A percentile compares a stretch with the other conserved stretches of the same genome.
These are phyloP conservation scores for Tenualosa ilisha DNA, from an alignment of 2,797 vertebrate species.

Conservation along the genomic window DNA sequence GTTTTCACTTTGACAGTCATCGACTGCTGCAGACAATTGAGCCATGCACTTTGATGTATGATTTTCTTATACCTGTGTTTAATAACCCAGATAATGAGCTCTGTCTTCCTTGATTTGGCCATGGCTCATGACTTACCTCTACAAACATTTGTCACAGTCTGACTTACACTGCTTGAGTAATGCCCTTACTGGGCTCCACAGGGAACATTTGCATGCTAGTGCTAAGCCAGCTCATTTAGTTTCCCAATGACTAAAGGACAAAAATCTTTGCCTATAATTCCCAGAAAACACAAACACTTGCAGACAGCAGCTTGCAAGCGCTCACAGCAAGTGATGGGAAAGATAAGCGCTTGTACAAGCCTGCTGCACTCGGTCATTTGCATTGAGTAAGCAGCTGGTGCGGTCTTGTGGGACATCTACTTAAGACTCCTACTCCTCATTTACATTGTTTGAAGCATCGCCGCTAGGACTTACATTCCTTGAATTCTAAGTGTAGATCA, in stretches of 20 bases:
- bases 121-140: not conserved
- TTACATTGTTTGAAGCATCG: not conserved
- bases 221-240: not conserved
- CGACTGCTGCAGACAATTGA: not conserved
- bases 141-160: not conserved
- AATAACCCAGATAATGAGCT: not conserved
- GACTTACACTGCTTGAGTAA: not conserved
- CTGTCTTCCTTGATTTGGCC: not conserved
- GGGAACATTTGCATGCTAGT: not conserved
- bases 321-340: slow-evolving; percentile 31
- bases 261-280: slow-evolving; percentile 18
- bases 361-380: slow-evolving; percentile 20
- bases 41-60: not conserved
- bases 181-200: not conserved
- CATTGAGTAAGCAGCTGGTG: not conserved
- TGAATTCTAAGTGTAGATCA: slow-evolving; percentile 32
- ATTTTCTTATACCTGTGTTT: slow-evolving; percentile 4
- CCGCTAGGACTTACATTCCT: not conserved
- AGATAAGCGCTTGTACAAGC: slow-evolving; percentile 35
- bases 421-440: not conserved
- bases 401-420: not conserved
- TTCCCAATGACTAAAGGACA: not conserved
- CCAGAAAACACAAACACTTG: slow-evolving; percentile 35
- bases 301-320: slow-evolving; percentile 32
- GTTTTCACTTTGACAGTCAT: not conserved